Percentiles rank a stretch among this genome's conserved stretches.
Evolutionary conservation across 1,140 invertebrate genomes (phyloP).

Genomic region (Carposina sasakii): DNA sequence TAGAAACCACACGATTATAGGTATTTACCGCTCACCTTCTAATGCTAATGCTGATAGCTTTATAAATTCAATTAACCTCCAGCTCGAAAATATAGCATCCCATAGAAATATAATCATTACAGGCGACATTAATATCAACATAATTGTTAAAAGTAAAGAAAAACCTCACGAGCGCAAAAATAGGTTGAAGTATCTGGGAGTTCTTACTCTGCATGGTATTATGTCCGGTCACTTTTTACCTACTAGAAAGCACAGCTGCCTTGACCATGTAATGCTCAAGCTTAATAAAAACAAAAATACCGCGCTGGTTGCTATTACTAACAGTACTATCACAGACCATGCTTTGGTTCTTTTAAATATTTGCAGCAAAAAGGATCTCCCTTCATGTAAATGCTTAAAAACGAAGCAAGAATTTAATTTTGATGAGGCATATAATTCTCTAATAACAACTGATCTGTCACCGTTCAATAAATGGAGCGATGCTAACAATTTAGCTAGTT

Average conservation of each 20-base stretch:
- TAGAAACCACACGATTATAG: slow-evolving; percentile 3
- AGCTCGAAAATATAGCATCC: neutral
- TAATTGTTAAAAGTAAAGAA: neutral
- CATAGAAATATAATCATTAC: neutral
- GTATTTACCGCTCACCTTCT: slow-evolving; percentile 14
- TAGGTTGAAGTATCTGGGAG: too few species aligned
- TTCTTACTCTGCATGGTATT: neutral
- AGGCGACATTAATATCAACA: neutral
- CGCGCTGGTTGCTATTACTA: slow-evolving; percentile 1
- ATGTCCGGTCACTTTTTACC: slow-evolving; percentile 6
- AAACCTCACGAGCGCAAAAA: neutral
- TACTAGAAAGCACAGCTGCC: slow-evolving; percentile 8
- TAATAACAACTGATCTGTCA: neutral
- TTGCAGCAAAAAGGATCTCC: neutral
- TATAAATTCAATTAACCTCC: neutral
- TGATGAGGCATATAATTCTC: neutral
- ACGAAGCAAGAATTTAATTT: neutral
- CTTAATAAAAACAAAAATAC: neutral
- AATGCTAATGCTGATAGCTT: neutral
- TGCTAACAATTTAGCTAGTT: neutral
- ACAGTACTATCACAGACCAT: slow-evolving; percentile 11
- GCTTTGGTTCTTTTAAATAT: slow-evolving; percentile 1
- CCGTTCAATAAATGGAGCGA: neutral
- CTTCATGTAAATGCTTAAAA: neutral
- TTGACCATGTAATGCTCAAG: slow-evolving; percentile 11